Percentiles rank a stretch among this genome's conserved stretches.
Conservation (phyloP, 1,140 invertebrate species). For the Euschistus heros region DNA sequence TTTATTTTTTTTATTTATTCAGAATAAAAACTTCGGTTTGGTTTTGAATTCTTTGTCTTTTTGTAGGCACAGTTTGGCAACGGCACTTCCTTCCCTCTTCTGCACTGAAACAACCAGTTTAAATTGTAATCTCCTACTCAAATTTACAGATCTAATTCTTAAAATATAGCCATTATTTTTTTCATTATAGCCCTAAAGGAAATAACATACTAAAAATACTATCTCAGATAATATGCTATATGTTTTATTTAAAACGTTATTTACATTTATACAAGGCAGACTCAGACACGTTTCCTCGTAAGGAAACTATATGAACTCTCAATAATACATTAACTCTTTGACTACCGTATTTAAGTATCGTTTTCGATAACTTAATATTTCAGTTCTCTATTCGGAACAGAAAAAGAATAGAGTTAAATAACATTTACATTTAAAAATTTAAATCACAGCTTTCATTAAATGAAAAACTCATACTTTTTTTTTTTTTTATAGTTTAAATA, state of each 20-base stretch:
- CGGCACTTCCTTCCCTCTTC: conserved; percentile 17
- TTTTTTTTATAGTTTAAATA: no score
- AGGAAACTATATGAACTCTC: no score
- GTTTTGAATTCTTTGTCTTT: conserved; percentile 20
- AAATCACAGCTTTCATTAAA: no score
- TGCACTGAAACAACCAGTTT: conserved; percentile 23
- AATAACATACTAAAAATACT: not conserved
- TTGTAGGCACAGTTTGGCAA: conserved; percentile 25
- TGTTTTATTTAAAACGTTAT: not conserved
- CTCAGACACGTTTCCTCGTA: not conserved
- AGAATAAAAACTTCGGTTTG: conserved; percentile 12
- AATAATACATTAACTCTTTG: no score
- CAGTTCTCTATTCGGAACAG: no score
- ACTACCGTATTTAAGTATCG: no score
- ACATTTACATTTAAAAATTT: no score
- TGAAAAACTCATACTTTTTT: no score
- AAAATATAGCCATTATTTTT: not conserved
- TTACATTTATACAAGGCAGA: not conserved
- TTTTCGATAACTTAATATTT: no score
- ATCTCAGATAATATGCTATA: not conserved
- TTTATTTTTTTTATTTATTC: not conserved
- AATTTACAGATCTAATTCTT: not conserved
- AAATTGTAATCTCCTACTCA: not conserved
- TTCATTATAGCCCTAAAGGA: not conserved
- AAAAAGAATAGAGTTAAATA: no score